A percentile compares a stretch with the other conserved stretches of the same genome.
These are phyloP conservation scores for Drosophila eugracilis DNA, from an alignment of 1,140 invertebrate genomes.

Conservation along the genomic window DNA sequence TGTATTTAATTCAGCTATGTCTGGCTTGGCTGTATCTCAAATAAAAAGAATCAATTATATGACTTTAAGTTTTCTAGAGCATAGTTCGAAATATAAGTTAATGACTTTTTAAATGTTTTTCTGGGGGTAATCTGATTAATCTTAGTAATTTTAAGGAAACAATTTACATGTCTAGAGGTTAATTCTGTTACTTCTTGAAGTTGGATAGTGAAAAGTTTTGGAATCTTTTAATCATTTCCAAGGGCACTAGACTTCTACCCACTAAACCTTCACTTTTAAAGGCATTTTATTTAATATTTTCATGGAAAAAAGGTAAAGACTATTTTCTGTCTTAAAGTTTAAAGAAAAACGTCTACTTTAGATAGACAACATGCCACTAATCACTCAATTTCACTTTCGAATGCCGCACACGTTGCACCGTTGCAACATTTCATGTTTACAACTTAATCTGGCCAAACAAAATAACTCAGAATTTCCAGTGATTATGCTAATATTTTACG, in stretches of 20 bases:
- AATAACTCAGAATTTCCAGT: slow-evolving; percentile 41
- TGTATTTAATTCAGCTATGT: slow-evolving; percentile 28
- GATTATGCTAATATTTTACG: slow-evolving; percentile 79
- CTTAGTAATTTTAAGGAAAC: too few species aligned
- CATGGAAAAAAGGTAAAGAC: too few species aligned
- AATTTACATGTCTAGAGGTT: too few species aligned
- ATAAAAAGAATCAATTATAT: slow-evolving; percentile 13
- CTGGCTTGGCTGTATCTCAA: slow-evolving; percentile 1
- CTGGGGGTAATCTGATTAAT: too few species aligned
- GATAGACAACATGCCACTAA: neutral
- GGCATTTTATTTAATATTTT: too few species aligned
- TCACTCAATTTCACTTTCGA: slow-evolving; percentile 51
- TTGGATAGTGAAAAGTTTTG: too few species aligned
- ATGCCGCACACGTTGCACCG: slow-evolving; percentile 27
- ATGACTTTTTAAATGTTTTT: neutral
- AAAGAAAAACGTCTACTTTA: too few species aligned
- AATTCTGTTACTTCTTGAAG: too few species aligned
- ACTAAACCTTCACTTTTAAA: neutral
- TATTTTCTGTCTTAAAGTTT: too few species aligned
- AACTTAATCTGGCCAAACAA: slow-evolving; percentile 55
- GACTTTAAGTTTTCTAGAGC: neutral
- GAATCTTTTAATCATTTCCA: too few species aligned
- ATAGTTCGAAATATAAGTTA: neutral
- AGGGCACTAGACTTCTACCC: neutral
- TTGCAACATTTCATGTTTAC: slow-evolving; percentile 29